Evolutionary conservation across 2,113 vertebrate species (phyloP), one percentile per base, ranked within the genome.

Genomic region (Ctenodactylus gundi): DNA sequence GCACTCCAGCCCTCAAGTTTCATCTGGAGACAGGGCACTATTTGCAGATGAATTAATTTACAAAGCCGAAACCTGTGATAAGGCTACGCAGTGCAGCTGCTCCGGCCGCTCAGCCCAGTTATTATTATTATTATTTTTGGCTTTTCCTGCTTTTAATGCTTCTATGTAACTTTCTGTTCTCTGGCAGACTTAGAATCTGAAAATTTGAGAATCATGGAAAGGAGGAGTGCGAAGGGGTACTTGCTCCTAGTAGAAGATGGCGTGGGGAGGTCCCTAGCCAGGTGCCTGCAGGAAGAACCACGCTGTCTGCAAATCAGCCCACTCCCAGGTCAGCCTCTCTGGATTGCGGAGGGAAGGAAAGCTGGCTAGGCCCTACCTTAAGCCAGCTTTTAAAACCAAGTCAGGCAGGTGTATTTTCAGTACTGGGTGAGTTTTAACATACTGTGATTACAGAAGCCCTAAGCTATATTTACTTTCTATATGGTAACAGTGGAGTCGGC

Each of bases 41-140:
- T 97, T 97, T 97, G 94, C 97, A 95, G 78, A 97, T 55, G 97
- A 96, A 97, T 97, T 97, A 95, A 97, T 96, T 94, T 92, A 86
- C 94, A 90, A 94, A 97, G 92, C 92, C 4, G 75, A 95, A 95
- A 95, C 81, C 97, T 96, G 77, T 85, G 90, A 85, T 96, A 67
- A 96, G 94, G 65, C 36, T 86, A 58, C 36, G 53, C 44, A 81
- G 78, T 41, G 7, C 96, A 96, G 97, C 96, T 96, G 96, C 92
- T 94, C 92, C 49, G 90, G 77, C 77, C 95, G 83, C 93, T 83
- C 34, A 96, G 62, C 53, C 90, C 73, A 91, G 92, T 93, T 97
- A 60, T 83, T 84, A 62, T 90, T 91, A 55, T 55, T 55, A 55
- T 55, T 55, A 55, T 55, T 55, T 9, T 55, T 55, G 53, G 9